Evolutionary conservation across 1,140 invertebrate genomes (phyloP), one percentile per base, ranked within the genome.

Genomic region (Proales similis): DNA sequence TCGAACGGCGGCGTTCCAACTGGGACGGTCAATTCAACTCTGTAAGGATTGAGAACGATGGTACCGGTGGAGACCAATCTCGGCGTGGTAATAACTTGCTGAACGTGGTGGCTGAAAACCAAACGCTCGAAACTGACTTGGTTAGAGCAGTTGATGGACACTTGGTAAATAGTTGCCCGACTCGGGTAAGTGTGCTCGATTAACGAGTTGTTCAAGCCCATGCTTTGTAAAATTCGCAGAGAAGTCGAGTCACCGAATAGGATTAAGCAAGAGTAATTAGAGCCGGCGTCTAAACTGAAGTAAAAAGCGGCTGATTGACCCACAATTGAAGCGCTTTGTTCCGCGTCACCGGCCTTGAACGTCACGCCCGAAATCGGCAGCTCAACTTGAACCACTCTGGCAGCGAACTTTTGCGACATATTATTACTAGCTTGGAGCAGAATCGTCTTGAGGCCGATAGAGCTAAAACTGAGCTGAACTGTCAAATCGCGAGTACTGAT

Each of bases 241-340:
- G n/a, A n/a, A n/a, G n/a, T n/a, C n/a, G n/a, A n/a, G n/a, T 9
- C 27, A 2, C 48, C 48, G 17, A 39, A 53, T 24, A 39, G 12
- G 14, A 53, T 19, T 38, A 6, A 2, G 22, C 48, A 53, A 4
- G 6, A 11, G 14, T 53, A 53, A 24, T 53, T 53, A 7, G 48
- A 32, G 22, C 48, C 48, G 2, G 48, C n/a, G n/a, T 53, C 33
- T n/a, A 53, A 24, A 4, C 5, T 53, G 30, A 53, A 53, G 6
- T 39, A 20, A 38, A 53, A 53, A 17, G 14, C 17, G 27, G 48
- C 48, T 24, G 22, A 9, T 19, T 53, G n/a, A 9, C 30, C 30
- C 3, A 36, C 11, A 19, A 24, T 38, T 19, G 48, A 53, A n/a
- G 48, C 48, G 17, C 48, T 53, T 19, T 27, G 22, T 4, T 7